Evolutionary conservation across 2,888 invertebrate species (phyloP).

Genomic region (Pasiphila rectangulata): DNA sequence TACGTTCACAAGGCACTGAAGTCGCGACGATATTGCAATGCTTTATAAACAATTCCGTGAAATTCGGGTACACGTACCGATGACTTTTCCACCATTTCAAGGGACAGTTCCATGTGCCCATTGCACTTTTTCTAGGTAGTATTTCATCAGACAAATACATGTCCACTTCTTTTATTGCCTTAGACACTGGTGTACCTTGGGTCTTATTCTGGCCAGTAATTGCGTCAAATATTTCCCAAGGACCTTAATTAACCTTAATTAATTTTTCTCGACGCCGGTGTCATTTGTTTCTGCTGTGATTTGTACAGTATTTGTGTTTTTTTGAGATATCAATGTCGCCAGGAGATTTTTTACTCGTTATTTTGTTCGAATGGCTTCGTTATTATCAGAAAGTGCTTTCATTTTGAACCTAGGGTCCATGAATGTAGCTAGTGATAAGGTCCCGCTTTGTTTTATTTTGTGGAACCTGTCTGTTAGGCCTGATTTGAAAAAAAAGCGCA

Average conservation of each 20-base stretch:
- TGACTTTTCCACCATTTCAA: conserved; percentile 31
- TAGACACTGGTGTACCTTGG: conserved; percentile 29
- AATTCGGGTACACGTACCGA: conserved; percentile 25
- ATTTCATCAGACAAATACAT: conserved; percentile 27
- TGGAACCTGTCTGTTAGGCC: neutral
- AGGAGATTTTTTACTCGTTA: neutral
- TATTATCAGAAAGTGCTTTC: neutral
- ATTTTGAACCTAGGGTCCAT: neutral
- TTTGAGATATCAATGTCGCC: conserved; percentile 15
- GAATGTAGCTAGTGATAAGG: neutral
- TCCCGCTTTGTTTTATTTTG: neutral
- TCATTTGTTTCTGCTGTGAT: conserved; percentile 1
- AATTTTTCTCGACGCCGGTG: neutral
- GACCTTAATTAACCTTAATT: no score
- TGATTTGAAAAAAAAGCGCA: neutral
- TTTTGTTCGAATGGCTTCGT: neutral
- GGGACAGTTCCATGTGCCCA: conserved; percentile 25
- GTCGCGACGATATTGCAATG: conserved; percentile 27
- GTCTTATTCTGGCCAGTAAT: conserved; percentile 6
- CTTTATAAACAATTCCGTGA: conserved; percentile 15
- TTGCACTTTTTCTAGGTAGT: conserved; percentile 19
- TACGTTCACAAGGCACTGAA: conserved; percentile 27
- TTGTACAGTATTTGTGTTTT: neutral
- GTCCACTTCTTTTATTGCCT: conserved; percentile 30
- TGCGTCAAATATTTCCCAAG: conserved; percentile 29